Evolutionary conservation across 2,113 vertebrate genomes (phyloP), one percentile per base, ranked within the genome.

Genomic region (Limnothrissa miodon): DNA sequence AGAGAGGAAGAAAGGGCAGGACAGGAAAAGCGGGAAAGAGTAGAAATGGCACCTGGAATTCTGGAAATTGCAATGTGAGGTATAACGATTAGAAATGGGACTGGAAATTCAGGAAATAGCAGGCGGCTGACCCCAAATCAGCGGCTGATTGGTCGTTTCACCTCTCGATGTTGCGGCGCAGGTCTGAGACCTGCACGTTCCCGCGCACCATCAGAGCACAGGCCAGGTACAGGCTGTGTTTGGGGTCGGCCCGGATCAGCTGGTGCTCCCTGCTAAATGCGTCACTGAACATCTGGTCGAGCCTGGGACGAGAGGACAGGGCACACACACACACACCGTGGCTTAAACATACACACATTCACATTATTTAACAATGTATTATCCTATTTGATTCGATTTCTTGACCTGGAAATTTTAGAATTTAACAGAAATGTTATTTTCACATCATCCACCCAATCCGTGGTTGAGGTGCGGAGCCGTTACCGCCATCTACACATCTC

Each of bases 241-340:
- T 97, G 5, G 97, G 98, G 88, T 99, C 95, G 1, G 96, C 96
- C 84, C 83, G 94, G 90, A 99, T 96, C 36, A 99, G 92, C 80
- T 99, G 98, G 90, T 99, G 95, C 83, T 97, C 96, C 93, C 96
- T 99, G 79, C 96, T 98, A 90, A 99, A 99, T 9, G 97, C 97
- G 85, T 99, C 97, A 74, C 96, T 97, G 93, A 99, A 99, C 97
- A 99, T 98, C 90, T 99, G 98, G 92, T 99, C 97, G 94, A 99
- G 86, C 81, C 97, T 99, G 86, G 80, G 80, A 25, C 15, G 1
- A 85, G 82, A 45, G 33, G 8, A 29, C 33, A 66, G 45, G 80
- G 79, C 33, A 83, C 19, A 78, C 81, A 85, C 53, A 79, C 87
- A n/a, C 84, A 74, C n/a, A n/a, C n/a, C n/a, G n/a, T n/a, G 66